Base-by-base conservation (phyloP, 2,888 invertebrate genomes). In the Acleris cristana region DNA sequence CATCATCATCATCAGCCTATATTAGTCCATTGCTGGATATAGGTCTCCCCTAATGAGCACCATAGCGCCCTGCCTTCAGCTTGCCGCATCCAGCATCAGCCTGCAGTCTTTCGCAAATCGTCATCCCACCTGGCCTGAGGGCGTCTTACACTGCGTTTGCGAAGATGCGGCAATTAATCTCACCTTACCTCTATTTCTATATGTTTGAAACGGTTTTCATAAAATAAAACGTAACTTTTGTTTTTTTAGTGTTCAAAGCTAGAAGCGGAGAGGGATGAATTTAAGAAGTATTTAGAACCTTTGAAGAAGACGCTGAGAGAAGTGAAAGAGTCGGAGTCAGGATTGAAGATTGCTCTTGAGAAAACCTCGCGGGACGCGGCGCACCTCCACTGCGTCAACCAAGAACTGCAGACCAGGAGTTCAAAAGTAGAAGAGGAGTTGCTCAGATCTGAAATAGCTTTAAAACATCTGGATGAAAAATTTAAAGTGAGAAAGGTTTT, bases 281-380 rank as follows among this genome's bases (percentile, higher is more conserved):
- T 73, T 92, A 95, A 82, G 87, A 92, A 78, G 86, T 94, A 75
- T 74, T 90, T 84, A 76, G 94, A 79, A 78, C 94, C 79, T 76
- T 86, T 87, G 76, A 94, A 80, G 86, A 92, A 76, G 77, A 94
- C 94, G 73, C 89, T 95, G 30, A 86, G 87, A 51, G 94, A 94
- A 75, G 77, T 95, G 34, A 94, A 94, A 78, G 95, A 95, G 64
- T 86, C 93, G 0, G 95, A 95, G 72, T 88, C 92, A 0, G 90
- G 90, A 1, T 86, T 94, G 69, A 91, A 94, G 65, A 87, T 92
- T 70, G 92, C 94, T 48, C 76, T 94, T 57, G 93, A 94, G 65
- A 93, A 93, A 67, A 82, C 94, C 0, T 93, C 94, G 51, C 92
- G 94, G 55, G 95, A 95, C 64, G 87, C 93, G 26, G 91, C 91